phyloP scores from a whole-genome alignment of 1,140 invertebrate species.

The Drosophila jambulina region DNA sequence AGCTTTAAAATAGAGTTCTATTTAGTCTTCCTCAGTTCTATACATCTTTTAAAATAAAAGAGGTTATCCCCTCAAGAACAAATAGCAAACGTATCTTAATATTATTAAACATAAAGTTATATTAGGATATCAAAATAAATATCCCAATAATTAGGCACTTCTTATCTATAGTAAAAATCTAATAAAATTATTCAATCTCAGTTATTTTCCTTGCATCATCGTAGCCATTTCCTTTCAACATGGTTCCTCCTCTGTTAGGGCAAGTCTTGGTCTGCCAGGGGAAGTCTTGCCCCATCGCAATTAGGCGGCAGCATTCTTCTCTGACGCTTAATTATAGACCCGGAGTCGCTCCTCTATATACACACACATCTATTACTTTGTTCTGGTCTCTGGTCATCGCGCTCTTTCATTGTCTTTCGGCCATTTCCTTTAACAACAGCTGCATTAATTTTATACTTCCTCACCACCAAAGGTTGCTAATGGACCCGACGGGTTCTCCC shows the following conservation, averaged over 20 bases:
- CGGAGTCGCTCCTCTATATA: slow-evolving; percentile 18
- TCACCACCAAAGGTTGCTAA: slow-evolving; percentile 50
- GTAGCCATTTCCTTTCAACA: slow-evolving; percentile 19
- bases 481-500: slow-evolving; percentile 28
- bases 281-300: slow-evolving; percentile 49
- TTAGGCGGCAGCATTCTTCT: slow-evolving; percentile 67
- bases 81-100: not conserved
- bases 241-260: slow-evolving; percentile 37
- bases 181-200: not conserved
- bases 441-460: slow-evolving; percentile 74
- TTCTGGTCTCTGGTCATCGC: slow-evolving; percentile 55
- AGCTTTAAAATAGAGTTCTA: too few species aligned
- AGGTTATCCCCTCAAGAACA: too few species aligned
- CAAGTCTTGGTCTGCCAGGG: too few species aligned
- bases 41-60: not conserved
- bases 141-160: not conserved
- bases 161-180: not conserved
- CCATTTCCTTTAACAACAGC: slow-evolving; percentile 66
- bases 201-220: slow-evolving; percentile 23
- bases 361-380: slow-evolving; percentile 25
- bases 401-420: slow-evolving; percentile 67
- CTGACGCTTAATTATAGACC: slow-evolving; percentile 47
- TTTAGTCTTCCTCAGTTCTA: too few species aligned
- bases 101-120: not conserved
- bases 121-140: not conserved